These are phyloP conservation scores for Catharus ustulatus DNA, from an alignment of 2,797 vertebrate species.

Conservation along the genomic window DNA sequence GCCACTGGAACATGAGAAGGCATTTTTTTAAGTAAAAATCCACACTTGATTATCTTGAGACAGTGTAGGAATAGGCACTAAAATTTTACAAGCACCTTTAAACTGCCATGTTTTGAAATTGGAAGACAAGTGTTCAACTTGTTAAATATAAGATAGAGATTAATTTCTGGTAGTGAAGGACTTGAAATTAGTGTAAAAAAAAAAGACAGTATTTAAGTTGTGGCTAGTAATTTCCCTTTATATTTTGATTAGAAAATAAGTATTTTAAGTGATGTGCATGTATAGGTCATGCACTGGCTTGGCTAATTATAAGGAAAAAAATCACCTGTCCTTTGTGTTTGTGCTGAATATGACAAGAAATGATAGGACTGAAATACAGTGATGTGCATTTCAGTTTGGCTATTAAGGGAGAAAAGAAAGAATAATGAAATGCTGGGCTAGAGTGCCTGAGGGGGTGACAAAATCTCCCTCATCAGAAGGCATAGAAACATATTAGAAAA, in stretches of 20 bases:
- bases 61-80: background rate
- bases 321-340: background rate
- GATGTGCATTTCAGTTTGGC: background rate
- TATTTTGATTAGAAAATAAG: background rate
- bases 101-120: background rate
- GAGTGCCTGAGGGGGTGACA: background rate
- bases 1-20: background rate
- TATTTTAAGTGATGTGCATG: background rate
- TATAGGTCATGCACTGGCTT: background rate
- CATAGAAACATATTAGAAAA: background rate
- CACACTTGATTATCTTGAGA: background rate
- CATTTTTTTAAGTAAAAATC: slow-evolving; percentile 19
- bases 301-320: background rate
- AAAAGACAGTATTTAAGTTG: background rate
- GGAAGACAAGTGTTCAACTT: background rate
- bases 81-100: background rate
- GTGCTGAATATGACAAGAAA: background rate
- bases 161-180: background rate
- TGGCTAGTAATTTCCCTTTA: background rate
- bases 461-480: background rate
- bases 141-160: background rate
- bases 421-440: background rate
- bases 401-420: background rate
- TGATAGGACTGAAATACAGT: background rate
- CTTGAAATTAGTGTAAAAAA: background rate